phyloP scores from a whole-genome alignment of 2,113 vertebrate species.

The Emberiza fucata region DNA sequence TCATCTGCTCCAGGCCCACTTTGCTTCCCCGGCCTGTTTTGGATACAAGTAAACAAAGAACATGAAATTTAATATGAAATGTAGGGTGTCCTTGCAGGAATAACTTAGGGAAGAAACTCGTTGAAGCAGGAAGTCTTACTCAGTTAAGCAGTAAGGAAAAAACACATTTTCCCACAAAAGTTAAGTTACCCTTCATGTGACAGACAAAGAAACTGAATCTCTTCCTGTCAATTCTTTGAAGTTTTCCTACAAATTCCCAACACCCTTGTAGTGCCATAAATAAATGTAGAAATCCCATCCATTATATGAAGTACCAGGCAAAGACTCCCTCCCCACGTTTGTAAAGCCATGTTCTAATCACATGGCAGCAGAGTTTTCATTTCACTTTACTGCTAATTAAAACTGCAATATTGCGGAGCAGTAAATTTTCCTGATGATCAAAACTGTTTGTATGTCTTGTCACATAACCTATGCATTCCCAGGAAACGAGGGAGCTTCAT shows the following conservation, averaged over 20 bases:
- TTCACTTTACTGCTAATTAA: slow-evolving; percentile 16
- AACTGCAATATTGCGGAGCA: neutral
- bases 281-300: neutral
- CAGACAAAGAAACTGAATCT: slow-evolving; percentile 7
- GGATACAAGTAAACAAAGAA: neutral
- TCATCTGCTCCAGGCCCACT: neutral
- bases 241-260: slow-evolving; percentile 1
- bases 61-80: neutral
- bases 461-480: slow-evolving; percentile 49
- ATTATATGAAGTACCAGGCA: neutral
- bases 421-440: slow-evolving; percentile 26
- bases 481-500: slow-evolving; percentile 8
- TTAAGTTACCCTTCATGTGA: slow-evolving; percentile 14
- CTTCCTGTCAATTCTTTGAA: slow-evolving; percentile 44
- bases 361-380: neutral
- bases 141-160: neutral
- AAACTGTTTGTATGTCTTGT: slow-evolving; percentile 41
- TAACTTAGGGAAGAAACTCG: neutral
- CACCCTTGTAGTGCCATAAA: neutral
- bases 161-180: slow-evolving; percentile 18
- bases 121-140: neutral
- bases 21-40: neutral
- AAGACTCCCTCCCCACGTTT: neutral
- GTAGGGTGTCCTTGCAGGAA: neutral
- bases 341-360: neutral